Base-by-base conservation (phyloP, 2,797 vertebrate genomes). In the Fringilla coelebs region DNA sequence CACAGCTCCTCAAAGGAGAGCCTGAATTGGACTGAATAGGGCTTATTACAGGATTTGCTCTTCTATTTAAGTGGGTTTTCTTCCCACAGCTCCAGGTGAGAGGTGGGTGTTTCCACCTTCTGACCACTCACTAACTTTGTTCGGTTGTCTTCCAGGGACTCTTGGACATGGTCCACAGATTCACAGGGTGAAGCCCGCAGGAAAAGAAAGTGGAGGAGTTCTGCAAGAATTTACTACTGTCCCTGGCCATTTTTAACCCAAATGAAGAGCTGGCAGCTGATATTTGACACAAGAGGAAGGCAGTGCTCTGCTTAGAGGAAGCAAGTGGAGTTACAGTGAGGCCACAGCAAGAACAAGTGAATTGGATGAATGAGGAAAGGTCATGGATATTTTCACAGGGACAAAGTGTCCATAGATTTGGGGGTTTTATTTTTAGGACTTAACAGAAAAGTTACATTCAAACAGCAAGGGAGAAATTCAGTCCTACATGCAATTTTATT, bases 241-340 rank as follows among this genome's bases (percentile, higher is more conserved):
- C 18, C 8, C 21, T 85, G 68, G 43, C 38, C 65, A 68, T 65
- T 85, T 93, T 83, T 67, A 95, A 74, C 52, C 34, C 28, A 36
- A n/a, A 8, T 6, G 3, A 82, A 70, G 60, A 85, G 5, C 43
- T 72, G 38, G 36, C 28, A 76, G 62, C 67, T 91, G 63, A 38
- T 87, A 40, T 13, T 46, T 7, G 5, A 15, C 36, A n/a, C 86
- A 92, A 76, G 67, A 88, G 85, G 67, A 89, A 79, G 72, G 48
- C n/a, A 88, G 22, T 6, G 31, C 26, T 93, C 72, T 87, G 41
- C n/a, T 1, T 5, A 91, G 63, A 29, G 62, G 67, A 88, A 91
- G 78, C 0, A 0, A 87, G n/a, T 0, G 4, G 36, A 66, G 41
- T 40, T 63, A 52, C 49, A 86, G 17, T 34, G 41, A 6, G 11